Evolutionary conservation across 2,888 invertebrate genomes (phyloP), one percentile per base, ranked within the genome.

Genomic region (Drosophila peninsularis): DNA sequence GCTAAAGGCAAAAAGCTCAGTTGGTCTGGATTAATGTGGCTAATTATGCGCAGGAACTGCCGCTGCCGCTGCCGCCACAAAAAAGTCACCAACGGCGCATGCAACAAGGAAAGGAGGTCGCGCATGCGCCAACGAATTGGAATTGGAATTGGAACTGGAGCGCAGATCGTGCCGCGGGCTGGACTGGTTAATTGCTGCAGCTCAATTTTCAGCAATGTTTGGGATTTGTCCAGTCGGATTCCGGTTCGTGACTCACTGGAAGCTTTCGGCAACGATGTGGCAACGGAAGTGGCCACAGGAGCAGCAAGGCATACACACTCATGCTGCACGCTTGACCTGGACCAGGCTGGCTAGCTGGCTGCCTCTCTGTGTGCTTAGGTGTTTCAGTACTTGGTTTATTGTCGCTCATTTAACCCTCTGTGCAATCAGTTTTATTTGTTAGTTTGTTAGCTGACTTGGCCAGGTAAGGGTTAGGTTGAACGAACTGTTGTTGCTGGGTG

Each of bases 131-230:
- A 30, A 7, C 27, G n/a, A 45, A 52, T 68, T 63, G 71, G 50
- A 69, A 49, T 30, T 45, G 27, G 11, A 45, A 52, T 67, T 63
- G 71, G 47, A 69, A 52, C 63, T 66, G 71, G 54, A 64, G 50
- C 47, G 47, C 19, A 36, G 53, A 13, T 32, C 54, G 57, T 49
- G 57, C 52, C 47, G 58, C 62, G 37, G 49, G 11, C 37, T 36
- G 37, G 56, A 45, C 76, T 70, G 60, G 13, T 71, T 84, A 89
- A 89, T 89, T 87, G 84, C 73, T 60, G 60, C 60, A 69, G 63
- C 84, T 81, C 84, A 86, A 89, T 84, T 89, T 89, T 56, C 74
- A 78, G 60, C 50, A 53, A 47, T 49, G 57, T 19, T 24, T 41
- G 17, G n/a, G 41, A 68, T 53, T 67, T 67, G 66, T 58, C 54